These are phyloP conservation scores for Hyposmocoma kahamanoa DNA, from an alignment of 1,140 invertebrate genomes.

Conservation along the genomic window DNA sequence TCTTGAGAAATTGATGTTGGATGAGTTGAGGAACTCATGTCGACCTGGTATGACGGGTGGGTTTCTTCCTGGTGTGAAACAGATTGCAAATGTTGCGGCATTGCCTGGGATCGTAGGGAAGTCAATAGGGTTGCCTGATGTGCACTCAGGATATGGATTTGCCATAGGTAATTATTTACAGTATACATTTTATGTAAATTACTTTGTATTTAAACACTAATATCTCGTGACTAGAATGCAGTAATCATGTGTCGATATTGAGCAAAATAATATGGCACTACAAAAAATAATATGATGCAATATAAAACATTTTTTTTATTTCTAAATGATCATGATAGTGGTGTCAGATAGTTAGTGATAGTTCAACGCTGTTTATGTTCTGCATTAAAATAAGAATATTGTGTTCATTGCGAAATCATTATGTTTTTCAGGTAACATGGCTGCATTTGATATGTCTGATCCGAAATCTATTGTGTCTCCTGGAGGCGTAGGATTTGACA, in stretches of 20 bases:
- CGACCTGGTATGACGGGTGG: slow-evolving; percentile 92
- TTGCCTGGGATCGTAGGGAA: slow-evolving; percentile 96
- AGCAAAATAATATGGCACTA: too few species aligned
- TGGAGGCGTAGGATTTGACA: slow-evolving; percentile 99
- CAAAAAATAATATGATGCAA: background rate
- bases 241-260: too few species aligned
- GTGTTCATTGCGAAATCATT: background rate
- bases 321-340: background rate
- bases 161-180: slow-evolving; percentile 84
- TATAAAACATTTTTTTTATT: background rate
- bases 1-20: slow-evolving; percentile 97
- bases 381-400: background rate
- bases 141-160: slow-evolving; percentile 99
- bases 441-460: slow-evolving; percentile 97
- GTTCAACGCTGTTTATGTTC: background rate
- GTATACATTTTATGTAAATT: background rate
- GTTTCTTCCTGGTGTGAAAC: slow-evolving; percentile 98
- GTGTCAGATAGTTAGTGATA: background rate
- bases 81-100: slow-evolving; percentile 99
- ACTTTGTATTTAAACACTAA: too few species aligned
- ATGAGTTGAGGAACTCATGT: slow-evolving; percentile 94
- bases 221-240: too few species aligned
- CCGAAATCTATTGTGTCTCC: slow-evolving; percentile 97
- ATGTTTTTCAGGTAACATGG: slow-evolving; percentile 92
- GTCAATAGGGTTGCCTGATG: slow-evolving; percentile 96